Conservation (phyloP, 2,797 vertebrate species). For the Ibycter americanus region DNA sequence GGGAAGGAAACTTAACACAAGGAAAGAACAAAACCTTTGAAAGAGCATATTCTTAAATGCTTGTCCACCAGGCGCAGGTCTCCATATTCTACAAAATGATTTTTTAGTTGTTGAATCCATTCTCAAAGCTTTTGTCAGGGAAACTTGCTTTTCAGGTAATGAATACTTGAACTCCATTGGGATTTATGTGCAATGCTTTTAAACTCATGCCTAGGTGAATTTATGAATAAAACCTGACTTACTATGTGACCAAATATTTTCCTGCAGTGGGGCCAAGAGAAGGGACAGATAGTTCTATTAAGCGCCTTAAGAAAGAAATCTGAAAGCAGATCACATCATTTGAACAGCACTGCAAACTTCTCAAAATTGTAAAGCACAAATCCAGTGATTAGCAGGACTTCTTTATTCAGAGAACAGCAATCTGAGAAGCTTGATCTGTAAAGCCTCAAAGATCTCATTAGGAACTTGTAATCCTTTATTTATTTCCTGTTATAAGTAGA, state of each 20-base stretch:
- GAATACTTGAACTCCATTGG: background rate
- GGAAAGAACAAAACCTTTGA: background rate
- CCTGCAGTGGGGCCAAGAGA: background rate
- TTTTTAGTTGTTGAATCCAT: background rate
- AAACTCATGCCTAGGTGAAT: background rate
- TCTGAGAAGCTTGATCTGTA: constrained; percentile 10
- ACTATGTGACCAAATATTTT: background rate
- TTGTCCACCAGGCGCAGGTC: background rate
- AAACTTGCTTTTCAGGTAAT: background rate
- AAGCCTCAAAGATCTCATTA: constrained; percentile 50
- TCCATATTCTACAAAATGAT: background rate
- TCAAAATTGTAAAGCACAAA: background rate
- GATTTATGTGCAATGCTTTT: background rate
- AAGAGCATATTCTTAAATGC: background rate
- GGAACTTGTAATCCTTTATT: constrained; percentile 38
- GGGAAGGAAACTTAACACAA: background rate
- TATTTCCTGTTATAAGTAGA: background rate
- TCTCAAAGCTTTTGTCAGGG: background rate
- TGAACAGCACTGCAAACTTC: background rate
- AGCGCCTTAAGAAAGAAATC: background rate
- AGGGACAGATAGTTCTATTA: background rate
- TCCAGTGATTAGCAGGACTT: background rate
- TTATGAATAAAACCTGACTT: constrained; percentile 1
- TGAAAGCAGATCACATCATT: background rate
- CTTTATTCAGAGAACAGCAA: background rate